phyloP scores from a whole-genome alignment of 1,140 invertebrate species.

The Dendroctonus valens region DNA sequence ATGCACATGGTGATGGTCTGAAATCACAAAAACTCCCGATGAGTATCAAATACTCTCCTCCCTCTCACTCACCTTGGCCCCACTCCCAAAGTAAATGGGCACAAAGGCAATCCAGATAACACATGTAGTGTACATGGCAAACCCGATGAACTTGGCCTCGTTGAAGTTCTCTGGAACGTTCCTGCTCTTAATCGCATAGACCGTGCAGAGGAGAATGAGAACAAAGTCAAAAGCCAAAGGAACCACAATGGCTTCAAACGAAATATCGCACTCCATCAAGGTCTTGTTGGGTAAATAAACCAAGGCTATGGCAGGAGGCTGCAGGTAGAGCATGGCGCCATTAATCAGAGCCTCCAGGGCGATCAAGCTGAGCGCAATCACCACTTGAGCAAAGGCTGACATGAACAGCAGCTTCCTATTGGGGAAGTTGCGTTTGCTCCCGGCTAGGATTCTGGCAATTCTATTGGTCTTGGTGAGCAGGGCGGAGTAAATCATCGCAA shows the following conservation, averaged over 20 bases:
- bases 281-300: slow-evolving; percentile 61
- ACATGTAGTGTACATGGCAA: slow-evolving; percentile 86
- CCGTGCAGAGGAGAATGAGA: slow-evolving; percentile 75
- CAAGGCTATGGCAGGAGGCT: slow-evolving; percentile 64
- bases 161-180: slow-evolving; percentile 90
- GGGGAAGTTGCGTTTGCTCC: slow-evolving; percentile 77
- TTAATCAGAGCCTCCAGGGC: slow-evolving; percentile 70
- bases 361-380: slow-evolving; percentile 66
- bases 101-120: slow-evolving; percentile 89
- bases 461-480: slow-evolving; percentile 84
- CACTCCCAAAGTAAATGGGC: slow-evolving; percentile 79
- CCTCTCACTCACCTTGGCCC: slow-evolving; percentile 61
- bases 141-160: slow-evolving; percentile 80
- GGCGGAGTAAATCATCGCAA: slow-evolving; percentile 81
- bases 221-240: slow-evolving; percentile 80
- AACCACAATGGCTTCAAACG: slow-evolving; percentile 65
- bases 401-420: slow-evolving; percentile 73
- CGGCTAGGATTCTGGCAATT: slow-evolving; percentile 79
- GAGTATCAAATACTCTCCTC: slow-evolving; percentile 10
- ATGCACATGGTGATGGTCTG: slow-evolving; percentile 64
- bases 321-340: slow-evolving; percentile 65
- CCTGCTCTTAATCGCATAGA: slow-evolving; percentile 83
- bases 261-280: slow-evolving; percentile 70
- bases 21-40: neutral
- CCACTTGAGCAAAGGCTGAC: slow-evolving; percentile 59